Percentiles rank a stretch among this genome's conserved stretches.
Evolutionary conservation across 2,888 invertebrate species (phyloP).

Genomic region (Amphimallon solstitiale): DNA sequence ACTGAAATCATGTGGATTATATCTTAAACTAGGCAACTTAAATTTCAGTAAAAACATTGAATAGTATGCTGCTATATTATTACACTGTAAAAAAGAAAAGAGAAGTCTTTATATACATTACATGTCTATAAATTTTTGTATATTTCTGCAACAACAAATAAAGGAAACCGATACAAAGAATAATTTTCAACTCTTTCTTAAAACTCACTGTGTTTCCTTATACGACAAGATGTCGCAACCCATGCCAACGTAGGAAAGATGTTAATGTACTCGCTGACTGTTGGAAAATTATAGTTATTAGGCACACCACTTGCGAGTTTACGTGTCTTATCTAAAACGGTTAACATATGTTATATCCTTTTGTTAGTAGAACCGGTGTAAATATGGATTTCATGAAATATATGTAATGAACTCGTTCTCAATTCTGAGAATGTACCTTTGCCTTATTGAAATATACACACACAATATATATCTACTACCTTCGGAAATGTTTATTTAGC

Average conservation of each 20-base stretch:
- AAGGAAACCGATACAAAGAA: too few species aligned
- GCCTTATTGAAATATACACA: constrained; percentile 2
- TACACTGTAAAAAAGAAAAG: too few species aligned
- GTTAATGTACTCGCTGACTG: constrained; percentile 8
- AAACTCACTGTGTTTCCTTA: not conserved
- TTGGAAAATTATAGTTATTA: constrained; percentile 21
- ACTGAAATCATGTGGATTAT: too few species aligned
- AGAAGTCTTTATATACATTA: too few species aligned
- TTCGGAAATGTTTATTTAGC: not conserved
- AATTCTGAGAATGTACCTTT: not conserved
- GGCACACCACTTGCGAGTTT: constrained; percentile 14
- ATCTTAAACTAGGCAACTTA: too few species aligned
- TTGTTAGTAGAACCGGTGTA: constrained; percentile 9
- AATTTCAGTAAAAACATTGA: too few species aligned
- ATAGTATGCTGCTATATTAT: too few species aligned
- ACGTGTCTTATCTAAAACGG: constrained; percentile 24
- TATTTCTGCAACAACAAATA: too few species aligned
- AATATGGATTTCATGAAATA: constrained; percentile 21
- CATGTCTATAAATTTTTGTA: too few species aligned
- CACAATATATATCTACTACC: not conserved
- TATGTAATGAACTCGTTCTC: not conserved
- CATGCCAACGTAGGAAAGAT: constrained; percentile 8
- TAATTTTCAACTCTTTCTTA: too few species aligned
- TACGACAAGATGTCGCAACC: not conserved
- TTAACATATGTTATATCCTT: constrained; percentile 19